Conservation (phyloP, 1,140 invertebrate genomes). For the Pseudomyrmex sp. region DNA sequence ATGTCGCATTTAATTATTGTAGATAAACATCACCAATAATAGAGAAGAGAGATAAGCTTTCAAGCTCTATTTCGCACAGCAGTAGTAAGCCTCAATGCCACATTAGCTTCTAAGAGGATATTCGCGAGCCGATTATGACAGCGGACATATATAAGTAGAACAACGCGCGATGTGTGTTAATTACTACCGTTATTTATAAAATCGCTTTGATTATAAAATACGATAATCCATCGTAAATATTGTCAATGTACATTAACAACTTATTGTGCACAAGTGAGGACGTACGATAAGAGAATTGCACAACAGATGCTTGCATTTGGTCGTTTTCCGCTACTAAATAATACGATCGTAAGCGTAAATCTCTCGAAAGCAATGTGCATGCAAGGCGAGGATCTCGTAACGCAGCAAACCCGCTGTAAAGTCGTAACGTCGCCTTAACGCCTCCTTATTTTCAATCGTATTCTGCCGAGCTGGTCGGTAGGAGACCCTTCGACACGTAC, state of each 20-base stretch:
- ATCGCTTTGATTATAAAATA: not conserved
- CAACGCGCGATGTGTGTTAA: slow-evolving; percentile 64
- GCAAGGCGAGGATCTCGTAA: slow-evolving; percentile 7
- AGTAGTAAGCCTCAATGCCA: slow-evolving; percentile 61
- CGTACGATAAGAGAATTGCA: not conserved
- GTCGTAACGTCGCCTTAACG: slow-evolving; percentile 47
- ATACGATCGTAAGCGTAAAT: not conserved
- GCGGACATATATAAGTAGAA: slow-evolving; percentile 62
- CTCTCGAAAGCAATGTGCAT: not conserved
- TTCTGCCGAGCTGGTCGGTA: slow-evolving; percentile 60
- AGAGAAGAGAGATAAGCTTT: slow-evolving; percentile 30
- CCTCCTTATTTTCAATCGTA: slow-evolving; percentile 74
- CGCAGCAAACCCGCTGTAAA: not conserved
- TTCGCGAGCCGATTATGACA: slow-evolving; percentile 74
- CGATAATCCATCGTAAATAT: slow-evolving; percentile 1
- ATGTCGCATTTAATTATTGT: not conserved
- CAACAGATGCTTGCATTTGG: slow-evolving; percentile 20
- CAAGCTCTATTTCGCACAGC: slow-evolving; percentile 44
- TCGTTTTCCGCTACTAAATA: slow-evolving; percentile 18
- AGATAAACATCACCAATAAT: slow-evolving; percentile 4
- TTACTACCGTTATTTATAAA: slow-evolving; percentile 71
- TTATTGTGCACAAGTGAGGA: not conserved
- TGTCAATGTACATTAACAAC: not conserved
- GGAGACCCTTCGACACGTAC: slow-evolving; percentile 55
- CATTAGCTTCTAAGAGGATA: slow-evolving; percentile 71